Evolutionary conservation across 92 coral and sea anemone species (phyloP), one percentile per base, ranked within the genome.

Genomic region (Desmophyllum pertusum): DNA sequence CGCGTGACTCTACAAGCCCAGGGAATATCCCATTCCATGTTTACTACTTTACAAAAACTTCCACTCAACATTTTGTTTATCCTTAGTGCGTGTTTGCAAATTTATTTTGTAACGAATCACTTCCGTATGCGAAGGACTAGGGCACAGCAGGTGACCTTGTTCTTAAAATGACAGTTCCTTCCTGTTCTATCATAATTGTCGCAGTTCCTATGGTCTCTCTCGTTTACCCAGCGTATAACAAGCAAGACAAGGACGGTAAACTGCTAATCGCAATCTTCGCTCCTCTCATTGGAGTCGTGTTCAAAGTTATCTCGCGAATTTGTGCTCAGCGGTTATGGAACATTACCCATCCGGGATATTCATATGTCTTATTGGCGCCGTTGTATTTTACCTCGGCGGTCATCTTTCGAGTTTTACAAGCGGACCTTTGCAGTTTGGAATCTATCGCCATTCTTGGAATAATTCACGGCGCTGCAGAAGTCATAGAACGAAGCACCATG

Each of bases 341-440:
- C 36, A 59, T 77, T 37, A 77, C 50, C 14, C 81, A 77, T 77
- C 81, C 81, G 70, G 81, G 81, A 37, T 37, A 57, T 77, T 77
- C 81, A 2, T 77, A 35, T 42, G 55, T 57, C 10, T 37, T 77
- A n/a, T 30, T 77, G 23, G 70, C 41, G 5, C 70, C 81, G 35
- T 36, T 77, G 36, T 76, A 52, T 29, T 76, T n/a, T 17, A 45
- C 30, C 25, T 17, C 81, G 39, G 81, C 81, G 50, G 45, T 76
- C 3, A 36, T 53, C 15, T 52, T 35, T 39, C 62, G 81, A 53
- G 53, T 77, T 35, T 40, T 77, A 53, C 81, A 77, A 9, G 81
- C 70, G n/a, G 70, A 62, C 25, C 81, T 77, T 19, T 5, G n/a
- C 10, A 39, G 50, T 9, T 25, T 77, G 23, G 23, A 33, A 55